Base-by-base conservation (phyloP, 2,113 vertebrate genomes). In the human (Homo sapiens) region DNA sequence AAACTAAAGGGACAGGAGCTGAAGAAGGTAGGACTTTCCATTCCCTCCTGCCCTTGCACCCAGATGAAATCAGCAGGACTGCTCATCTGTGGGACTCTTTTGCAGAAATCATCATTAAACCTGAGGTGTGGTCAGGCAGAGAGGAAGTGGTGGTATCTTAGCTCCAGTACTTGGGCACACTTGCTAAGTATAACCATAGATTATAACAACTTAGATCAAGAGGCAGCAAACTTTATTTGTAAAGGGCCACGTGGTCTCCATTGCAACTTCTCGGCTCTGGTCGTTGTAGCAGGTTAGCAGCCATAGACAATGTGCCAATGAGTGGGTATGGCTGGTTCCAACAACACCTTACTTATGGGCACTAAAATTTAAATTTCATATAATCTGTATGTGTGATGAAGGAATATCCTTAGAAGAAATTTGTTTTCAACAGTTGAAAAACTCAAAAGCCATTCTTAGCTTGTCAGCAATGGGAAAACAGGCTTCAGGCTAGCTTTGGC, bases 401-500 rank as follows among this genome's bases (percentile, higher is more conserved):
- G 43, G 30, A 48, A 14, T 73, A 79, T 40, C 61, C 57, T 79
- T 83, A 89, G 27, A 87, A 82, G 17, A 61, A 64, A 73, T 64
- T 52, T 43, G n/a, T 85, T 80, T 81, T 73, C 66, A 48, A 38
- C 17, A 45, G 81, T 57, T 43, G 70, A 70, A 92, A 81, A 45
- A 18, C 9, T 9, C 16, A 61, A 76, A 61, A 52, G 40, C 7
- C 23, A 25, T 32, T 79, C 52, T 89, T 30, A 32, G 59, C 12
- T 59, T 32, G 16, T 64, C 30, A 61, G 27, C 52, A 35, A 6
- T 43, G 14, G 1, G 1, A 22, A 20, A 50, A 57, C 0, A 38
- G 81, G 30, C 82, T 40, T 2, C 0, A 1, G 43, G 64, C 17
- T 57, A n/a, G 23, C 14, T 12, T 18, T 32, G 50, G 50, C 13